phyloP scores from a whole-genome alignment of 2,888 invertebrate species.

The Proisotoma minuta region DNA sequence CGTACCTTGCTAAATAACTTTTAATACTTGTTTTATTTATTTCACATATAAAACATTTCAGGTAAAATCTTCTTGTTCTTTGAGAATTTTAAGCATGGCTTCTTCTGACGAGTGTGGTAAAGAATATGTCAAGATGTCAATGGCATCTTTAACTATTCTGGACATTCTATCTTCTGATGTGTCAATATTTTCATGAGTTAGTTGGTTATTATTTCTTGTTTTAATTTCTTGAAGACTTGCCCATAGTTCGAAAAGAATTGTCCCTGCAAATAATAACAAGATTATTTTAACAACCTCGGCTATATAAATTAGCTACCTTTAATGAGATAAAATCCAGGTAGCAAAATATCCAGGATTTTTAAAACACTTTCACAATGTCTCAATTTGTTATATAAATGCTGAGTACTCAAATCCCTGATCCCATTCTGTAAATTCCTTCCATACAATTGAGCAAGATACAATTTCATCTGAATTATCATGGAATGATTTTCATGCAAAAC shows the following conservation, averaged over 20 bases:
- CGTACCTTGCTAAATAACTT: too few relatives aligned
- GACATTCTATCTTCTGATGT: not conserved
- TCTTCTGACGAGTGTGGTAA: constrained; percentile 30
- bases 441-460: constrained; percentile 32
- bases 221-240: constrained; percentile 19
- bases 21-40: too few relatives aligned
- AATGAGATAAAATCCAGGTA: constrained; percentile 31
- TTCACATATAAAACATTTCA: too few relatives aligned
- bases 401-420: not conserved
- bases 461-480: constrained; percentile 35
- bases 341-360: constrained; percentile 20
- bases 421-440: constrained; percentile 24
- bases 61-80: not conserved
- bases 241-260: constrained; percentile 41
- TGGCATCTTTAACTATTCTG: constrained; percentile 16
- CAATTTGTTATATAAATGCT: constrained; percentile 28
- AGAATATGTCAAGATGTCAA: constrained; percentile 29
- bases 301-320: constrained; percentile 26
- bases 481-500: constrained; percentile 36
- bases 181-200: not conserved
- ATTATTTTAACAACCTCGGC: not conserved
- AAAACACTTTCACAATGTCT: constrained; percentile 26
- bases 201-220: not conserved
- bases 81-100: constrained; percentile 20
- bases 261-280: constrained; percentile 21